Conservation (phyloP, 2,797 vertebrate genomes). For the Protonibea diacanthus region DNA sequence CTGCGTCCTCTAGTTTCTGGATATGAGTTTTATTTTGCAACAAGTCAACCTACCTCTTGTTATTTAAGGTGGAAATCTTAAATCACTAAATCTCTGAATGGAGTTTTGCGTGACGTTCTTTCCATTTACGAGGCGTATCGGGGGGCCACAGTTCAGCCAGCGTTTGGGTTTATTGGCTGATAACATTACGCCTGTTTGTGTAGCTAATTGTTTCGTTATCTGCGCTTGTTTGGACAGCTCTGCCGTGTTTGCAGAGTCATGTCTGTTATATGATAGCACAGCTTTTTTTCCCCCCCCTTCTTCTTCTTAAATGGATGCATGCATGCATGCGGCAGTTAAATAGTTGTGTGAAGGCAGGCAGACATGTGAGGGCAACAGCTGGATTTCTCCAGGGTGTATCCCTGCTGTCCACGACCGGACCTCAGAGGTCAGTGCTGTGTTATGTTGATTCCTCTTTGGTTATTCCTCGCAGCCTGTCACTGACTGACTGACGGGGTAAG, state of each 20-base stretch:
- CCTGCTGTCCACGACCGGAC: conserved; percentile 11
- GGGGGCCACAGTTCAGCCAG: conserved; percentile 5
- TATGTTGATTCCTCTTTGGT: too few species aligned
- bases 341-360: conserved; percentile 13
- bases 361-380: conserved; percentile 53
- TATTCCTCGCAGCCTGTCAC: conserved; percentile 3
- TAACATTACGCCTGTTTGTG: conserved; percentile 4
- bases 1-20: fast-evolving
- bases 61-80: neutral
- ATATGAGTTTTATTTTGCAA: fast-evolving
- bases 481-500: conserved; percentile 17
- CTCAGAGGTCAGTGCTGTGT: neutral
- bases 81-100: neutral
- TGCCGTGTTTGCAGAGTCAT: conserved; percentile 28
- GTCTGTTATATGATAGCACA: neutral
- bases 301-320: neutral
- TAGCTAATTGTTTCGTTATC: neutral
- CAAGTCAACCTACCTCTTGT: fast-evolving
- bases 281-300: neutral
- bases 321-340: conserved; percentile 32
- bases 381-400: conserved; percentile 22
- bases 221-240: conserved; percentile 24
- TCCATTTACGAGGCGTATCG: conserved; percentile 12
- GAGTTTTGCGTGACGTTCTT: conserved; percentile 49
- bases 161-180: neutral